phyloP scores from a whole-genome alignment of 2,888 invertebrate genomes.

The Pogonocherus hispidulus region DNA sequence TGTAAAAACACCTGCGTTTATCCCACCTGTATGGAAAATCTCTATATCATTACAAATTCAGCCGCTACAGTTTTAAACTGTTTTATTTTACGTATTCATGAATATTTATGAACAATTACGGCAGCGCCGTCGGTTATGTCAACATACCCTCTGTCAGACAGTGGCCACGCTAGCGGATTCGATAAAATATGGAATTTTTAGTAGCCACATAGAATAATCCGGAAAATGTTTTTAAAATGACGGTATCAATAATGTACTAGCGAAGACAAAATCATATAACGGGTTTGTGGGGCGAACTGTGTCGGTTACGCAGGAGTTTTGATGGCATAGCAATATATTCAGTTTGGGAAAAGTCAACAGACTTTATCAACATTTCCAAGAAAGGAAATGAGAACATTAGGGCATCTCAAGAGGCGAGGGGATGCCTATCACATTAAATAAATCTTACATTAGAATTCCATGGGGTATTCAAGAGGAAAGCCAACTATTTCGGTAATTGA shows the following conservation, averaged over 20 bases:
- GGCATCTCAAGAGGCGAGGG: too few species aligned
- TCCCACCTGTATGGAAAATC: too few species aligned
- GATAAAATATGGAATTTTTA: conserved; percentile 4
- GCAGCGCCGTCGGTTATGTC: not conserved
- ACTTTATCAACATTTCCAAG: too few species aligned
- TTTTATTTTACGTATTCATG: not conserved
- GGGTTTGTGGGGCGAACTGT: too few species aligned
- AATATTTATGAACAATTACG: conserved; percentile 1
- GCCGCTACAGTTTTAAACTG: not conserved
- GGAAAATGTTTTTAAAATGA: not conserved
- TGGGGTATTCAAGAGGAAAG: too few species aligned
- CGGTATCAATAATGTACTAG: not conserved
- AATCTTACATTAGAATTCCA: too few species aligned
- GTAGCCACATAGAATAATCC: not conserved
- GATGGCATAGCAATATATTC: not conserved
- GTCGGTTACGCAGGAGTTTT: too few species aligned
- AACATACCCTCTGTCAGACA: not conserved
- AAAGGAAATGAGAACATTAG: too few species aligned
- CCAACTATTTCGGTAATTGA: too few species aligned
- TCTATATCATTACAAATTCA: not conserved
- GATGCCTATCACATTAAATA: too few species aligned
- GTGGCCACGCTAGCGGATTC: not conserved
- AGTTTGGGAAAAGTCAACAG: not conserved
- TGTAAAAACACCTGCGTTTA: too few species aligned
- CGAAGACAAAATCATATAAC: not conserved